phyloP scores from a whole-genome alignment of 23 tunicate genomes.

The Aplidium turbinatum region DNA sequence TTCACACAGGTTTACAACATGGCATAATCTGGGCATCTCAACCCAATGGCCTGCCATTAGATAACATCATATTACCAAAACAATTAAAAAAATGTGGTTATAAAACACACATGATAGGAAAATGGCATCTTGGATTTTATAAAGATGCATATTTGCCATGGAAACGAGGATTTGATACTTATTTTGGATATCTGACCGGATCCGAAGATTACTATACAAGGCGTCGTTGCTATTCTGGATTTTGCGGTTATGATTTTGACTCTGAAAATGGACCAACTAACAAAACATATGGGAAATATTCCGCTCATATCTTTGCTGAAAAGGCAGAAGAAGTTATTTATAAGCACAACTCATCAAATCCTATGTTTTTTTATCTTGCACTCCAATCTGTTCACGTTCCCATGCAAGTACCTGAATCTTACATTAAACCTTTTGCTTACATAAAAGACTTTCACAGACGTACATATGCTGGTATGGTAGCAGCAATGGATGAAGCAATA shows the following conservation, averaged over 20 bases:
- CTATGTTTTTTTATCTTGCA: conserved; percentile 77
- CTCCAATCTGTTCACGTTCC: conserved; percentile 88
- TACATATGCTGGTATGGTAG: conserved; percentile 58
- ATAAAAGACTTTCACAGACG: conserved; percentile 55
- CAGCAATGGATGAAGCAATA: conserved; percentile 49
- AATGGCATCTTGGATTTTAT: conserved; percentile 90
- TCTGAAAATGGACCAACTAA: conserved; percentile 68
- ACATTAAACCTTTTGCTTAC: conserved; percentile 58
- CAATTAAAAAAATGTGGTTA: conserved; percentile 76
- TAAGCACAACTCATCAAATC: conserved; percentile 52
- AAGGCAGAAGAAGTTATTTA: conserved; percentile 58
- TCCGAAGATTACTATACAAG: conserved; percentile 83
- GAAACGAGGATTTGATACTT: conserved; percentile 79
- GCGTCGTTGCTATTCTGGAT: conserved; percentile 23
- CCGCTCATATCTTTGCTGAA: conserved; percentile 54
- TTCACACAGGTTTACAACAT: conserved; percentile 92
- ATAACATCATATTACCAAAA: conserved; percentile 73
- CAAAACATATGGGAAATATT: conserved; percentile 76
- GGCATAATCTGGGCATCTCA: conserved; percentile 57
- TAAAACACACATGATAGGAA: conserved; percentile 80
- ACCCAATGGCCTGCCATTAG: conserved; percentile 64
- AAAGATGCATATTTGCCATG: conserved; percentile 66
- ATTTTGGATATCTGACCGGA: conserved; percentile 75
- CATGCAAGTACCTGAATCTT: conserved; percentile 75
- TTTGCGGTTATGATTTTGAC: conserved; percentile 74